These are phyloP conservation scores for Abrostola triplasia DNA, from an alignment of 2,888 invertebrate genomes.

Conservation along the genomic window DNA sequence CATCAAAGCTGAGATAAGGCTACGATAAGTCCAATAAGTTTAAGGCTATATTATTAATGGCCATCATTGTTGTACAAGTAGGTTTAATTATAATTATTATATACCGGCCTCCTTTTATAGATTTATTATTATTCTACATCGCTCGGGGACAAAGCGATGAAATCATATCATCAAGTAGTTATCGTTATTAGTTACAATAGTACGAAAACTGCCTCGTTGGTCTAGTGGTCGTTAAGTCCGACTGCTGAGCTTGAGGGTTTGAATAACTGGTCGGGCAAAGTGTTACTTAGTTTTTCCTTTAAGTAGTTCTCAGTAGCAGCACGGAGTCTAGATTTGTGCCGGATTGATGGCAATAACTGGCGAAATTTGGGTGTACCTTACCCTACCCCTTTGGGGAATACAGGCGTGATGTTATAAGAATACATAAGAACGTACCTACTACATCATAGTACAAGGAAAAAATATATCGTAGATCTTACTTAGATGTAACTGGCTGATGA, in stretches of 20 bases:
- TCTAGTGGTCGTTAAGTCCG: no score
- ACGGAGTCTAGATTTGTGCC: no score
- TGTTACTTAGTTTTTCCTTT: no score
- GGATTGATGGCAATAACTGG: no score
- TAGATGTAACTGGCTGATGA: neutral
- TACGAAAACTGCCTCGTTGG: no score
- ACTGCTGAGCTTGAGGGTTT: no score
- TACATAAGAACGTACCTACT: neutral
- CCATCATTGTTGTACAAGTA: slow-evolving; percentile 21
- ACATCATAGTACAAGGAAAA: no score
- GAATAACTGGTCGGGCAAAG: no score
- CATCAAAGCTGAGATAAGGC: slow-evolving; percentile 23
- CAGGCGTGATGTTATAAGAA: no score
- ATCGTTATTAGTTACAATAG: neutral
- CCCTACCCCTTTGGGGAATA: no score
- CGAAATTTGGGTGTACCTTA: no score
- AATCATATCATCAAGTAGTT: neutral
- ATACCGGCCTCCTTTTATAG: slow-evolving; percentile 1
- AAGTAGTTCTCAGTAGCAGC: no score
- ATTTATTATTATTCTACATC: neutral
- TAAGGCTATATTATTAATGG: slow-evolving; percentile 21
- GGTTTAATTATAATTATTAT: slow-evolving; percentile 13
- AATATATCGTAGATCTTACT: neutral
- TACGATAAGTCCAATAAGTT: slow-evolving; percentile 14
- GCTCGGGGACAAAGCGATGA: neutral